Conservation (phyloP, 2,113 vertebrate genomes). For the Semicossyphus pulcher region DNA sequence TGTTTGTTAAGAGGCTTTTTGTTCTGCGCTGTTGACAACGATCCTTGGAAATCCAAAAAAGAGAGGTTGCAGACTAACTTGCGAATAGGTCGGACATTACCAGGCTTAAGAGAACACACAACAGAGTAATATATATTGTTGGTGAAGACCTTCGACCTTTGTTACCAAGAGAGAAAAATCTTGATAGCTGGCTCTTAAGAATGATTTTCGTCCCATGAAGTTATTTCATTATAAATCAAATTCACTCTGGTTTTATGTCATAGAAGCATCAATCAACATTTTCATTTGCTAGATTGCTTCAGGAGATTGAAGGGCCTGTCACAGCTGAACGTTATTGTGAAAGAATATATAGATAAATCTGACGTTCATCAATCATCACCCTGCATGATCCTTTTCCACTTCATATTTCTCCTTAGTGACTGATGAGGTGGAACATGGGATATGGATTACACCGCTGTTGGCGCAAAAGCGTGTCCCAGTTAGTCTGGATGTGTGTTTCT, state of each 20-base stretch:
- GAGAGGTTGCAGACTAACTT: background rate
- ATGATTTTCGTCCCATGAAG: slow-evolving; percentile 8
- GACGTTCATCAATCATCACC: slow-evolving; percentile 48
- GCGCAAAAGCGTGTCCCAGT: background rate
- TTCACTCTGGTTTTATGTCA: slow-evolving; percentile 8
- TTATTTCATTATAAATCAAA: slow-evolving; percentile 24
- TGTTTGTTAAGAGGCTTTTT: too few species aligned
- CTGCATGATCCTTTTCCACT: background rate
- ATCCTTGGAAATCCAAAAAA: background rate
- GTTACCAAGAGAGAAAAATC: background rate
- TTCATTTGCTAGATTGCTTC: slow-evolving; percentile 56
- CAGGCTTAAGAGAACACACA: too few species aligned
- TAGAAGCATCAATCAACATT: slow-evolving; percentile 37
- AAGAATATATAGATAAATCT: slow-evolving; percentile 50
- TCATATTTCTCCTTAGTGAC: slow-evolving; percentile 19
- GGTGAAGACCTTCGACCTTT: background rate
- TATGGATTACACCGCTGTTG: background rate
- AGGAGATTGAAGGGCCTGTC: slow-evolving; percentile 41
- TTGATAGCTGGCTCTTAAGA: background rate
- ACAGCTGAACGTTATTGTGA: slow-evolving; percentile 35
- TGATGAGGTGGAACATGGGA: slow-evolving; percentile 13
- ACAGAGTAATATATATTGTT: too few species aligned
- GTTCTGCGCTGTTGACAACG: too few species aligned
- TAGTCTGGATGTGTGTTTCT: background rate
- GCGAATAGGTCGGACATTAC: background rate